Evolutionary conservation across 2,888 invertebrate species (phyloP), one percentile per base, ranked within the genome.

Genomic region (Drosophila mayaguana): DNA sequence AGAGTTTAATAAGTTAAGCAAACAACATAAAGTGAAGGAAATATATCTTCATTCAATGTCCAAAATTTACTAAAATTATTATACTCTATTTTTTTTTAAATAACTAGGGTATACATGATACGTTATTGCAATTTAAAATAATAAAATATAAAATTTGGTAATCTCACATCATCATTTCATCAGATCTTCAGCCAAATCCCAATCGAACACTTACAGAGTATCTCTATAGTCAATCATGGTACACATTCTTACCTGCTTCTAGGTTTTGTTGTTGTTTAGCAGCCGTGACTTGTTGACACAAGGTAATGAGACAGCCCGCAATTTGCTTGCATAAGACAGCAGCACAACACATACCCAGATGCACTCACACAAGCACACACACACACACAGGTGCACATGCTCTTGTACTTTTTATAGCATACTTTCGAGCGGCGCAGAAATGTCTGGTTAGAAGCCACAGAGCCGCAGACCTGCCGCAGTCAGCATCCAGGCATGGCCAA

Each of bases 261-360:
- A 61, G 20, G 20, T 63, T 59, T 83, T 88, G 80, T 67, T 72
- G 74, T 74, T 83, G 81, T 75, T 69, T 54, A 67, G 78, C 70
- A 67, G 69, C 65, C 69, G 64, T 83, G 89, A 79, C 86, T 88
- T 86, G 86, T 86, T 86, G 86, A 86, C 86, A 89, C 72, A 86
- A 85, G 86, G 86, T 86, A 86, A 86, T 86, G 86, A 88, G 85
- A 57, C 83, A 69, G 66, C 32, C 83, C 62, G 57, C 88, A 76
- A 83, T 76, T 83, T 89, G 81, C 83, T 86, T 85, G 83, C 83
- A 85, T 80, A 88, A 85, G 83, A 63, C 55, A 45, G 43, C 50
- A 50, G 32, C 43, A 53, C 46, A 70, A 25, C n/a, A n/a, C n/a
- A n/a, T n/a, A n/a, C n/a, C n/a, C n/a, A n/a, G n/a, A n/a, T n/a